A percentile compares a stretch with the other conserved stretches of the same genome.
Evolutionary conservation across 2,113 vertebrate species (phyloP).

Genomic region (Clupea harengus): DNA sequence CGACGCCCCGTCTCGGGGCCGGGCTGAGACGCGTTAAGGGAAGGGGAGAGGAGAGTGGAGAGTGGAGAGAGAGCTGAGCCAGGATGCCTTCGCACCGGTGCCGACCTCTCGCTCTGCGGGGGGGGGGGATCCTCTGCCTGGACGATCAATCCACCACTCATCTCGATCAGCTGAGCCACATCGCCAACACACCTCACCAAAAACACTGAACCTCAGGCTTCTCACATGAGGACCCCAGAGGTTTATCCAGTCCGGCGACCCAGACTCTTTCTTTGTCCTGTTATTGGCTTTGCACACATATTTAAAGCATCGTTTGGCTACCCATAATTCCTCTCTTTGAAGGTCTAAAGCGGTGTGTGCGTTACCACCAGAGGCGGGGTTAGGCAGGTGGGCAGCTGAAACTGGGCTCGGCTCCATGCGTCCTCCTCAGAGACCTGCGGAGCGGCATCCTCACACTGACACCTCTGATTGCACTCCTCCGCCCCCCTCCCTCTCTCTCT

Average conservation of each 20-base stretch:
- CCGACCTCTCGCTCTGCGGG: background rate
- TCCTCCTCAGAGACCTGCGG: constrained; percentile 7
- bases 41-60: too few relatives aligned
- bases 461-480: background rate
- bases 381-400: constrained; percentile 11
- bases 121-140: background rate
- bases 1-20: background rate
- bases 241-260: background rate
- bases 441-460: background rate
- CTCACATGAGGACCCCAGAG: background rate
- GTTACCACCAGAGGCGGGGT: background rate
- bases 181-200: background rate
- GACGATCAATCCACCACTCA: background rate
- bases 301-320: background rate
- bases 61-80: too few relatives aligned
- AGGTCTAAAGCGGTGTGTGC: background rate
- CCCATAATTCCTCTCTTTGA: background rate
- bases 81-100: background rate
- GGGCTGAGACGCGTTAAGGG: too few relatives aligned
- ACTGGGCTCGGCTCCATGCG: background rate
- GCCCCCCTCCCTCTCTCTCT: background rate
- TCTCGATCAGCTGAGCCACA: background rate
- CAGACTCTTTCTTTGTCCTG: background rate
- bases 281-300: background rate
- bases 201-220: background rate